Evolutionary conservation across 2,888 invertebrate genomes (phyloP).

Genomic region (Julus scandinavius): DNA sequence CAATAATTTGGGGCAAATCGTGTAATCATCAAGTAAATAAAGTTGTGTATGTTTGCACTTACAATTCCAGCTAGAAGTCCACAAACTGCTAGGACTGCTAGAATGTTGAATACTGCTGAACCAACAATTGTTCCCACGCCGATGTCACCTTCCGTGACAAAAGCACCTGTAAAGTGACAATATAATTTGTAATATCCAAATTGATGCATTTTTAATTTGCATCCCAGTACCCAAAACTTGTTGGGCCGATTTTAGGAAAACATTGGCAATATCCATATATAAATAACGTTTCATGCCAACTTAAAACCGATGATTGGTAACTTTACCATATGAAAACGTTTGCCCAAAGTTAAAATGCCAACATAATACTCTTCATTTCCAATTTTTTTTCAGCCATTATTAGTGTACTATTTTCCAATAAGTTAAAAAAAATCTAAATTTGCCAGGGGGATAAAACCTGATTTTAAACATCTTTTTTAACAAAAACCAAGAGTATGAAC

Average conservation of each 20-base stretch:
- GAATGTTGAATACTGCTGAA: constrained; percentile 86
- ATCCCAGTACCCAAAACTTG: neutral
- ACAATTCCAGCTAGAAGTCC: constrained; percentile 79
- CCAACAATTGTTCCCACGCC: constrained; percentile 90
- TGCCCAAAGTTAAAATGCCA: too few relatives aligned
- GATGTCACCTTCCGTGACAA: constrained; percentile 80
- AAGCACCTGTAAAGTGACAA: constrained; percentile 56
- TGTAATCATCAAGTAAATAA: neutral
- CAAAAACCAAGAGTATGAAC: neutral
- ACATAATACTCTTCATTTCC: too few relatives aligned
- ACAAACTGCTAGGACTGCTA: constrained; percentile 85
- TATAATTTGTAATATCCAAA: neutral
- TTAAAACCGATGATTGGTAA: too few relatives aligned
- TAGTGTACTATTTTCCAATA: neutral
- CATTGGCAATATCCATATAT: too few relatives aligned
- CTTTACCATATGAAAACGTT: too few relatives aligned
- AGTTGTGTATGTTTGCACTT: constrained; percentile 61
- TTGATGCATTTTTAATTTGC: neutral
- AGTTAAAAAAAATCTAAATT: too few relatives aligned
- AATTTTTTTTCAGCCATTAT: neutral
- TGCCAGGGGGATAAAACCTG: neutral
- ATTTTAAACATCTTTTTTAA: neutral
- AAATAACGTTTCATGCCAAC: too few relatives aligned
- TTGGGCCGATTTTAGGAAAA: too few relatives aligned
- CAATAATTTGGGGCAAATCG: neutral